phyloP scores from a whole-genome alignment of 2,797 vertebrate species.

The Sebastes nivosus region DNA sequence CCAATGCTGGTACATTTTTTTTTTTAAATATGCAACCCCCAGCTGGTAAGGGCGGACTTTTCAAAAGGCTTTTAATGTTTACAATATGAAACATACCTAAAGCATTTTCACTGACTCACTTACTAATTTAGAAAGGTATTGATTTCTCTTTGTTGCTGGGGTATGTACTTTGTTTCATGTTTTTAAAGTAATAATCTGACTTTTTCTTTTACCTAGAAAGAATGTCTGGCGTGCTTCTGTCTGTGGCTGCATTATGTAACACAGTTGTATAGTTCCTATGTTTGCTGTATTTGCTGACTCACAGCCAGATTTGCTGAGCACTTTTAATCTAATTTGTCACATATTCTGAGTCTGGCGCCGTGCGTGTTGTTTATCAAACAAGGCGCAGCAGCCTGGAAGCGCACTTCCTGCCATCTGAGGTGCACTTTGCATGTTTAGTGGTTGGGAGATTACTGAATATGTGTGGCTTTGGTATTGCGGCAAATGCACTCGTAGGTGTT shows the following conservation, averaged over 20 bases:
- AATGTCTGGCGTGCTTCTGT: neutral
- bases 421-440: conserved; percentile 18
- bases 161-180: conserved; percentile 6
- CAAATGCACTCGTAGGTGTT: neutral
- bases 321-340: conserved; percentile 12
- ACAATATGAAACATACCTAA: neutral
- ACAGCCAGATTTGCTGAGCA: neutral
- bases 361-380: neutral
- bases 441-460: neutral
- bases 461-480: neutral
- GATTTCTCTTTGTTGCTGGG: neutral
- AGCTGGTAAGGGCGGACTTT: conserved; percentile 15
- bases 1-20: conserved; percentile 14
- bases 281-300: neutral
- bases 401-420: conserved; percentile 17
- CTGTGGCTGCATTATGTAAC: neutral
- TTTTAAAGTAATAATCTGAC: neutral
- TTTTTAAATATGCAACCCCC: conserved; percentile 38
- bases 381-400: conserved; percentile 1
- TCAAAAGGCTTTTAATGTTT: conserved; percentile 45
- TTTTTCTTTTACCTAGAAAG: neutral
- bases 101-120: conserved; percentile 12
- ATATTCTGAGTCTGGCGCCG: neutral
- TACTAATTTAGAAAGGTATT: conserved; percentile 23
- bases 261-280: neutral